Percentiles rank a stretch among this genome's conserved stretches.
These are phyloP conservation scores for Synaphobranchus kaupii DNA, from an alignment of 2,797 vertebrate species.

Conservation along the genomic window DNA sequence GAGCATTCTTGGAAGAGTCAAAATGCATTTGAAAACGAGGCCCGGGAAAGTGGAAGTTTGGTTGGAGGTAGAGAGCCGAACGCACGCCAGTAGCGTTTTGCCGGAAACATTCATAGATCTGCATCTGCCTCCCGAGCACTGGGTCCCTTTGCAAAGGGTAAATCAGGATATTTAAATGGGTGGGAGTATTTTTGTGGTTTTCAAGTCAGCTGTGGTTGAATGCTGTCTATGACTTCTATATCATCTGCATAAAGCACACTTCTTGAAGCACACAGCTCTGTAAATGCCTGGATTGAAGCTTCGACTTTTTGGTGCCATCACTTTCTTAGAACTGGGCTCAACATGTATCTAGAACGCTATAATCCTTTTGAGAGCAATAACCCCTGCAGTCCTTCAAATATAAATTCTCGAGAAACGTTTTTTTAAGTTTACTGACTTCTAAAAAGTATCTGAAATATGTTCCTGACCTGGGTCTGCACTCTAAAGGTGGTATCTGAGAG, in stretches of 20 bases:
- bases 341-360: neutral
- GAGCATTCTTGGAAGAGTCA: neutral
- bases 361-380: neutral
- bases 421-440: neutral
- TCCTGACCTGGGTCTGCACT: neutral
- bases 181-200: neutral
- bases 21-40: neutral
- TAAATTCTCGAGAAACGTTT: neutral
- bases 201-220: neutral
- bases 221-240: neutral
- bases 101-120: neutral
- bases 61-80: neutral
- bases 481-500: neutral
- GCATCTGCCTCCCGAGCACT: neutral
- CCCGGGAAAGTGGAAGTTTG: neutral
- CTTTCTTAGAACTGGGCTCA: neutral
- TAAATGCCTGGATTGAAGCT: neutral
- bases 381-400: neutral
- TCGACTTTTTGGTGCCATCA: neutral
- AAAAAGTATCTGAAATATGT: neutral
- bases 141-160: neutral
- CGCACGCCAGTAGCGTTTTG: neutral
- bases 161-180: neutral
- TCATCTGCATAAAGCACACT: too few relatives aligned
- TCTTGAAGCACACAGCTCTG: neutral